Percentiles rank a stretch among this genome's conserved stretches.
Evolutionary conservation across 30 jellyfish, hydroid and myxozoan species (phyloP).

Genomic region (Turritopsis rubra): DNA sequence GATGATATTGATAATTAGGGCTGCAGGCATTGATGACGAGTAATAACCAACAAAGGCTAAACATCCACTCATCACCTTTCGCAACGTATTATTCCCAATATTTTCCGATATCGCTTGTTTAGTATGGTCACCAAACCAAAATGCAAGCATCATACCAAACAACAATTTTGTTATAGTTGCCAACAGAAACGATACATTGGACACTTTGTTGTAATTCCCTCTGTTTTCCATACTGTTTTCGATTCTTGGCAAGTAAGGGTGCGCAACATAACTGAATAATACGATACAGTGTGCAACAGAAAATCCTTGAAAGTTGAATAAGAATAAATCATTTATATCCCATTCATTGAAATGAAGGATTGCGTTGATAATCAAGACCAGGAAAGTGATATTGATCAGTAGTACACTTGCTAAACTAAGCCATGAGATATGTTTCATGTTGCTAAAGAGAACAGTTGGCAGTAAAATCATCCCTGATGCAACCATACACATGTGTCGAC

Average conservation of each 20-base stretch:
- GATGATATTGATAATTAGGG: slow-evolving; percentile 53
- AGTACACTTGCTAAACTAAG: slow-evolving; percentile 60
- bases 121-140: slow-evolving; percentile 52
- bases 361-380: slow-evolving; percentile 26
- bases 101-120: slow-evolving; percentile 65
- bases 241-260: slow-evolving; percentile 70
- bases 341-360: slow-evolving; percentile 22
- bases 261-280: slow-evolving; percentile 73
- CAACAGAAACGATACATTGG: slow-evolving; percentile 47
- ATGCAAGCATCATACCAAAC: slow-evolving; percentile 57
- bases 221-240: slow-evolving; percentile 67
- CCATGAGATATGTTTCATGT: slow-evolving; percentile 70
- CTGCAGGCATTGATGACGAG: slow-evolving; percentile 73
- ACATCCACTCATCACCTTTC: slow-evolving; percentile 35
- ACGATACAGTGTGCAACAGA: slow-evolving; percentile 62
- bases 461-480: slow-evolving; percentile 63
- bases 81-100: slow-evolving; percentile 20
- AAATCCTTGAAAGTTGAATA: slow-evolving; percentile 47
- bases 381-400: slow-evolving; percentile 42
- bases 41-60: slow-evolving; percentile 63
- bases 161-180: slow-evolving; percentile 69
- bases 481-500: slow-evolving; percentile 43
- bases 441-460: slow-evolving; percentile 67
- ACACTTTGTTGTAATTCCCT: slow-evolving; percentile 41
- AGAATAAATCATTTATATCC: slow-evolving; percentile 39